Evolutionary conservation across 1,140 invertebrate genomes (phyloP).

Genomic region (Agrilus planipennis): DNA sequence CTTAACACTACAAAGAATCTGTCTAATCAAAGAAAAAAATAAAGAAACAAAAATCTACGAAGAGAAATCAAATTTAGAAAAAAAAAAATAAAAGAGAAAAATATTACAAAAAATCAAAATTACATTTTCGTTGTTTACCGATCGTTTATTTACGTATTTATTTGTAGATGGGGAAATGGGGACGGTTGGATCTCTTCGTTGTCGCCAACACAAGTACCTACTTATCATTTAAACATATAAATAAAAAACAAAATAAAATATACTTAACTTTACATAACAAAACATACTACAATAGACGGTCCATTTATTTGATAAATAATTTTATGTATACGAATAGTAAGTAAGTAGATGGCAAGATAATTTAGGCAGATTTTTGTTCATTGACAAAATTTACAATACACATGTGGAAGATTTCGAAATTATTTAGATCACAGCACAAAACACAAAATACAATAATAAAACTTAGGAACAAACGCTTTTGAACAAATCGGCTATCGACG

Average conservation of each 20-base stretch:
- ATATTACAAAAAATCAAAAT: neutral
- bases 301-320: conserved; percentile 10
- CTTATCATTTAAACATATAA: neutral
- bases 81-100: conserved; percentile 3
- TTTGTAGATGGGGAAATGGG: neutral
- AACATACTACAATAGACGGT: no score
- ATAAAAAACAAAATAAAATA: conserved; percentile 10
- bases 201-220: conserved; percentile 2
- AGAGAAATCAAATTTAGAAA: conserved; percentile 9
- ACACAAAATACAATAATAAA: conserved; percentile 24
- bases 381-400: conserved; percentile 20
- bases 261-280: conserved; percentile 13
- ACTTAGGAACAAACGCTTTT: conserved; percentile 26
- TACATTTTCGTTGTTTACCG: conserved; percentile 7
- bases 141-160: no score
- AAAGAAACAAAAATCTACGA: conserved; percentile 10
- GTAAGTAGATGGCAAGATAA: conserved; percentile 30
- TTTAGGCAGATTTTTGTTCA: conserved; percentile 28
- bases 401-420: conserved; percentile 13
- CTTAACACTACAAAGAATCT: conserved; percentile 18
- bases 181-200: neutral
- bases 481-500: no score
- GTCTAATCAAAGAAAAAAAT: conserved; percentile 1
- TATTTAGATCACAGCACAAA: conserved; percentile 32
- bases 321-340: conserved; percentile 19